phyloP scores from a whole-genome alignment of 2,888 invertebrate genomes.

The Lasioglossum marginatum region DNA sequence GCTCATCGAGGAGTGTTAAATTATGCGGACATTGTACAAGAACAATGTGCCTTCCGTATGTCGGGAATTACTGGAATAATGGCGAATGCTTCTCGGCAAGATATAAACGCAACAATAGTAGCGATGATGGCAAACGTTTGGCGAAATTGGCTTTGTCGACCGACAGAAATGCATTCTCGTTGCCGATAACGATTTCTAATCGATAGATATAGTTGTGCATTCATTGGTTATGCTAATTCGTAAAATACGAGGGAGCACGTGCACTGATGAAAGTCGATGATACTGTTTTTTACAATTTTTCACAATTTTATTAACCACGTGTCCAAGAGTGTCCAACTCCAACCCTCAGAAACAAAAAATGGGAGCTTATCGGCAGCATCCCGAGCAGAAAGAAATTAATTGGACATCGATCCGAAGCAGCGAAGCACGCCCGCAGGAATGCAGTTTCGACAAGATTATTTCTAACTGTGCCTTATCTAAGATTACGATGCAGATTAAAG shows the following conservation, averaged over 20 bases:
- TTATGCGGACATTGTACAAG: slow-evolving; percentile 67
- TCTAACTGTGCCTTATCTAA: slow-evolving; percentile 40
- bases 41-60: slow-evolving; percentile 64
- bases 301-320: no score
- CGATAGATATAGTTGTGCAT: background rate
- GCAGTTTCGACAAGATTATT: slow-evolving; percentile 35
- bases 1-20: slow-evolving; percentile 65
- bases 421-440: slow-evolving; percentile 22
- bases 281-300: no score
- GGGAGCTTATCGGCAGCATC: slow-evolving; percentile 4
- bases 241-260: no score
- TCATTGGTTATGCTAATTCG: no score
- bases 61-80: slow-evolving; percentile 60
- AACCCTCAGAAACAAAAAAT: no score
- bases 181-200: background rate
- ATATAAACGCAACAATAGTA: slow-evolving; percentile 47
- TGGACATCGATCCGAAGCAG: slow-evolving; percentile 13
- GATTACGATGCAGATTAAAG: slow-evolving; percentile 37
- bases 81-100: slow-evolving; percentile 32
- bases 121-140: slow-evolving; percentile 28
- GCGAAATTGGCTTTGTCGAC: slow-evolving; percentile 21
- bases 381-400: slow-evolving; percentile 40
- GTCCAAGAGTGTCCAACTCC: no score
- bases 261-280: no score
- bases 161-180: background rate